Conservation (phyloP, 2,888 invertebrate species). For the Osmoderma eremita region DNA sequence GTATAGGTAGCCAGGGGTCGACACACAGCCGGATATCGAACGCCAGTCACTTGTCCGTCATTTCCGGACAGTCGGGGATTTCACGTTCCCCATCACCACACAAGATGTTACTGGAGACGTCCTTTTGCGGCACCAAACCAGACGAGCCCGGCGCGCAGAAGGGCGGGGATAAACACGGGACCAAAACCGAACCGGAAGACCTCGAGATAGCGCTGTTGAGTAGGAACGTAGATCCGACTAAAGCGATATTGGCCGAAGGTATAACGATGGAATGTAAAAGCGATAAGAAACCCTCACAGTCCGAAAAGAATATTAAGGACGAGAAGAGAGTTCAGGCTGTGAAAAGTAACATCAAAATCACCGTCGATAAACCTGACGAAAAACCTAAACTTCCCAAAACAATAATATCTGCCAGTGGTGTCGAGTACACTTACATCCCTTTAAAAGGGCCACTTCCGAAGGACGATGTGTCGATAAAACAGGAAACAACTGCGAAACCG, state of each 20-base stretch:
- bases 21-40: constrained; percentile 64
- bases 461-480: constrained; percentile 40
- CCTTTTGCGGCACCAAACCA: constrained; percentile 88
- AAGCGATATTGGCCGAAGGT: constrained; percentile 72
- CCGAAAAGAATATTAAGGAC: constrained; percentile 54
- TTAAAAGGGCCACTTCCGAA: constrained; percentile 57
- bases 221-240: constrained; percentile 73
- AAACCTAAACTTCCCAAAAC: constrained; percentile 56
- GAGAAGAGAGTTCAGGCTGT: constrained; percentile 29
- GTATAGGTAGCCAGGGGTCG: constrained; percentile 78
- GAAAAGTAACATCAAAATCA: constrained; percentile 58
- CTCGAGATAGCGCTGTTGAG: constrained; percentile 68
- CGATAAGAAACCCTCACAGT: constrained; percentile 53
- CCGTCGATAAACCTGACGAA: constrained; percentile 55
- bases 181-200: constrained; percentile 63
- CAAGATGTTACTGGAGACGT: constrained; percentile 88
- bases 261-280: constrained; percentile 62
- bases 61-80: constrained; percentile 67
- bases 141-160: constrained; percentile 56
- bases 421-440: constrained; percentile 64
- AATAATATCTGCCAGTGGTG: constrained; percentile 60
- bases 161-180: constrained; percentile 54
- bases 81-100: constrained; percentile 89
- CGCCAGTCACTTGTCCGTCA: constrained; percentile 68
- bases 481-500: constrained; percentile 50